These are phyloP conservation scores for Trachymyrmex septentrionalis DNA, from an alignment of 1,140 invertebrate species.

Conservation along the genomic window DNA sequence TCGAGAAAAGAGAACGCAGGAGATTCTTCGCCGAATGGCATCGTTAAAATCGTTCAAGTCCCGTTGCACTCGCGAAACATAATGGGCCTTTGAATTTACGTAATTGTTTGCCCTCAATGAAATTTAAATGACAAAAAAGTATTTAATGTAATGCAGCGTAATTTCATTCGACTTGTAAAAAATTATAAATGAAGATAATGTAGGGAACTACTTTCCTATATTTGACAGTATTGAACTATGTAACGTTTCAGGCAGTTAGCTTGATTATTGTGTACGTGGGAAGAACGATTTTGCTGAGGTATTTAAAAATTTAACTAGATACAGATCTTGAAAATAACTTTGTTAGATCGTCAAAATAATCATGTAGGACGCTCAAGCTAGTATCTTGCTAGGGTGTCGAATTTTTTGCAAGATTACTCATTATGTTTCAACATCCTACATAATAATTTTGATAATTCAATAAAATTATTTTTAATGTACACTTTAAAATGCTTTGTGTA, in stretches of 20 bases:
- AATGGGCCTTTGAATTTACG: conserved; percentile 6
- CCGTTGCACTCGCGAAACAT: conserved; percentile 34
- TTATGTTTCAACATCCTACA: too few species aligned
- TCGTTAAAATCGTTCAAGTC: conserved; percentile 19
- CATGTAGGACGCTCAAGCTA: too few species aligned
- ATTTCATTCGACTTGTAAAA: neutral
- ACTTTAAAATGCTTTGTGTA: neutral
- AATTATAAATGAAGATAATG: neutral
- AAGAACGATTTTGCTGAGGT: too few species aligned
- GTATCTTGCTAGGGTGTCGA: too few species aligned
- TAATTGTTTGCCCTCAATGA: conserved; percentile 37
- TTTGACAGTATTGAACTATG: neutral
- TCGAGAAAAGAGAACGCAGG: conserved; percentile 33
- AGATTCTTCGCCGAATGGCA: conserved; percentile 24
- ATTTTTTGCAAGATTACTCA: too few species aligned
- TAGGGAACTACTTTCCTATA: neutral
- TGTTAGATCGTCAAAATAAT: too few species aligned
- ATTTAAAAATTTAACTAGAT: too few species aligned
- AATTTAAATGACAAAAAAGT: conserved; percentile 16
- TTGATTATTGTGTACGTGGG: neutral
- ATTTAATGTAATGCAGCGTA: neutral
- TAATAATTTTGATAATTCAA: too few species aligned
- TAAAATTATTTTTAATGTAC: too few species aligned
- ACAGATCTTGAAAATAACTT: too few species aligned
- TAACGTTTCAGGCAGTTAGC: neutral